A percentile compares a stretch with the other conserved stretches of the same genome.
Evolutionary conservation across 2,113 vertebrate species (phyloP).

Genomic region (Leuciscus idus): DNA sequence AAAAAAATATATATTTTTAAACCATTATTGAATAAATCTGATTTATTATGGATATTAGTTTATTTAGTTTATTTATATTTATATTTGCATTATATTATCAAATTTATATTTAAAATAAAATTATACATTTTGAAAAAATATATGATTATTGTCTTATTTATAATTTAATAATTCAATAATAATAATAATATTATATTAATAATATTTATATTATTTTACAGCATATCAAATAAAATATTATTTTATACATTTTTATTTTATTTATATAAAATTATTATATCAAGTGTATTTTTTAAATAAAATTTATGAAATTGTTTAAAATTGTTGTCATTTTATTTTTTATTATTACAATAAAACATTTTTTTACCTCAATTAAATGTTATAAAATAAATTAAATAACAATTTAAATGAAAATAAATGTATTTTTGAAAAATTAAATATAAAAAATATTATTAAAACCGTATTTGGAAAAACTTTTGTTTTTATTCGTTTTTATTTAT

Average conservation of each 20-base stretch:
- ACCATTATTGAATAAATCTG: not conserved
- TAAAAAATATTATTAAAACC: too few relatives aligned
- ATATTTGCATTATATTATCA: not conserved
- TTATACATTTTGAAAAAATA: not conserved
- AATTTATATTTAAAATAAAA: not conserved
- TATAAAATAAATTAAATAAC: too few relatives aligned
- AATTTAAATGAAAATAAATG: too few relatives aligned
- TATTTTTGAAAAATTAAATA: too few relatives aligned
- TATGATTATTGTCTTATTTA: not conserved
- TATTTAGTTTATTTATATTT: not conserved
- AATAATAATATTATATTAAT: not conserved
- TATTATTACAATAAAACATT: too few relatives aligned
- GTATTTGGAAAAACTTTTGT: not conserved
- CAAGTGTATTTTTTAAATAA: not conserved
- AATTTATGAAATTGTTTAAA: too few relatives aligned
- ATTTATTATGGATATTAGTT: not conserved
- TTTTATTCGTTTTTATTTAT: not conserved
- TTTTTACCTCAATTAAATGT: too few relatives aligned
- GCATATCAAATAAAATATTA: not conserved
- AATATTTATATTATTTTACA: not conserved
- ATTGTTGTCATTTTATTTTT: too few relatives aligned
- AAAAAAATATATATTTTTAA: not conserved
- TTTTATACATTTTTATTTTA: not conserved
- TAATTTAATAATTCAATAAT: not conserved
- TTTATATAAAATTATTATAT: not conserved